Base-by-base conservation (phyloP, 2,888 invertebrate species). In the Monoplex corrugatus region DNA sequence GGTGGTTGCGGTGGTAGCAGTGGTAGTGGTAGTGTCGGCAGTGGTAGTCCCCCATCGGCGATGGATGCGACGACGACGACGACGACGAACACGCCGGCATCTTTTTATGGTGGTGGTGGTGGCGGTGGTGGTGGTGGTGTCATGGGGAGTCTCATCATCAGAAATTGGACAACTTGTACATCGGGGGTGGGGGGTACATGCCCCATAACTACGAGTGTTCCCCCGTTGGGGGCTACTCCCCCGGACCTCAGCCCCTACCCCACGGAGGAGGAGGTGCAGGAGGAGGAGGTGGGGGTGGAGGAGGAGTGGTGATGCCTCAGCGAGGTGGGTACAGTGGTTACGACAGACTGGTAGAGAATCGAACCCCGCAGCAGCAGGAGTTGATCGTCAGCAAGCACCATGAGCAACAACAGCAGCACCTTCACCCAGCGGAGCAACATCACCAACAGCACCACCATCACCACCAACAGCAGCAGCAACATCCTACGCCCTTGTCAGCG, bases 391-490 rank as follows among this genome's bases (percentile, higher is more conserved):
- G 32, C 80, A 40, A 86, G 19, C 86, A 86, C 16, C 86, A 86
- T 28, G 68, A 85, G 28, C 84, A 84, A 8, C 40, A 28, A 1
- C 72, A 85, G 2, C 72, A 86, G 1, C 57, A 57, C 6, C 85
- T 16, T 5, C 57, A 57, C 3, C 6, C 86, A 86, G 2, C 68
- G 40, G 68, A 63, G 28, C 86, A 86, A n/a, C 86, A 63, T 13
- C 86, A 86, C 13, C 63, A 68, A 43, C 45, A 72, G 45, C 75
- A 82, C n/a, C 90, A 89, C 16, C 87, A 44, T 0, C 89, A 80
- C 0, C 90, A 89, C 0, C 90, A 90, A 40, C 89, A 82, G 32
- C 85, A 78, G n/a, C 50, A 23, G n/a, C 87, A 82, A 44, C 87
- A 86, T 50, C 50, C 38, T 5, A 38, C 38, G 19, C 5, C 72